phyloP scores from a whole-genome alignment of 2,888 invertebrate genomes.

The Dexiosoma caninum region DNA sequence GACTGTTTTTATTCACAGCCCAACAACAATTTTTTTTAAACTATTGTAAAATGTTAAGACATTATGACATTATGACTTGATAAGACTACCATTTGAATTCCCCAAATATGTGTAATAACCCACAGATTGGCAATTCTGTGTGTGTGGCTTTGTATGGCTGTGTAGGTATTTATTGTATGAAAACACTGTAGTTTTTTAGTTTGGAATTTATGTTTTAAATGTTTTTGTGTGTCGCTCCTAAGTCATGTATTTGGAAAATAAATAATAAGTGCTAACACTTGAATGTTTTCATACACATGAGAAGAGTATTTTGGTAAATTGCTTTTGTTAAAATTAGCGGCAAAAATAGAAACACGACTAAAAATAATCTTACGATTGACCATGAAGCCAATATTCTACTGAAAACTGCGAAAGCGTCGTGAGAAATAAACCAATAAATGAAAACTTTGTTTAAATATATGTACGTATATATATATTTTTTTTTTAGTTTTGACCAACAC shows the following conservation, averaged over 20 bases:
- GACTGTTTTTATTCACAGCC: too few relatives aligned
- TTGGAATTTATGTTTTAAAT: background rate
- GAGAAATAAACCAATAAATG: too few relatives aligned
- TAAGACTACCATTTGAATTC: too few relatives aligned
- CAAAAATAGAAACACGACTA: constrained; percentile 1
- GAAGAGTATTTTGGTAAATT: constrained; percentile 8
- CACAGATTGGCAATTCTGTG: too few relatives aligned
- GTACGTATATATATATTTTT: too few relatives aligned
- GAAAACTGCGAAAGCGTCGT: too few relatives aligned
- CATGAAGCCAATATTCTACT: background rate
- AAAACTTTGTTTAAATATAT: too few relatives aligned
- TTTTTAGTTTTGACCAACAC: too few relatives aligned
- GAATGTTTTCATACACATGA: constrained; percentile 22
- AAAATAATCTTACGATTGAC: constrained; percentile 27
- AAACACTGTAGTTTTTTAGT: constrained; percentile 7
- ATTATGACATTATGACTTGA: too few relatives aligned
- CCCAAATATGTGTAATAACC: too few relatives aligned
- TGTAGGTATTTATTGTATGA: background rate
- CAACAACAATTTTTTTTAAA: too few relatives aligned
- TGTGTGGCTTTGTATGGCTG: background rate
- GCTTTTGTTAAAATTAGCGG: constrained; percentile 2
- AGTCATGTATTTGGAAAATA: background rate
- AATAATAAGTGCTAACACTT: constrained; percentile 30
- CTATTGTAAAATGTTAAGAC: too few relatives aligned
- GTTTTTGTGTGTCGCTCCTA: background rate